Base-by-base conservation (phyloP, 2,113 vertebrate genomes). In the Corydoras maculifer region DNA sequence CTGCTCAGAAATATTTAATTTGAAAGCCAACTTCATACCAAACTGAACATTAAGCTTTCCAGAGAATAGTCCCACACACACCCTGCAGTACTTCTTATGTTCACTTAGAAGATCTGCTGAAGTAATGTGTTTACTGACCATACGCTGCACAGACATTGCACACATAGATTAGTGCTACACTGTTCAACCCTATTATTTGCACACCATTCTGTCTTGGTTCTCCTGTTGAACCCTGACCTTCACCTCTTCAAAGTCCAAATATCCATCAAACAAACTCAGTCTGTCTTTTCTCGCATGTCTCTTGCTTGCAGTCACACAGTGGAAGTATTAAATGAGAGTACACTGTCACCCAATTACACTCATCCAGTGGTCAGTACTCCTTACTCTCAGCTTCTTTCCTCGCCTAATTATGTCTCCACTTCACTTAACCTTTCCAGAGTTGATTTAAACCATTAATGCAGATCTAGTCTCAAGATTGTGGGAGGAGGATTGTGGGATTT, bases 281-380 rank as follows among this genome's bases (percentile, higher is more conserved):
- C 48, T 5, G 11, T 29, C 35, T 68, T 2, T 43, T 14, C 11
- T 53, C 5, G 18, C 31, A 11, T 53, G 12, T 43, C 18, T 10
- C 60, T 29, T 53, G 29, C 62, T 13, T 58, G 7, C 59, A 49
- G 7, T 58, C 61, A 48, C 18, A 18, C 32, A 12, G 68, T 43
- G 49, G 62, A 57, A 53, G 57, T 43, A 66, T 60, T 70, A 51
- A 70, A 70, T 51, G 62, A 51, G 29, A 25, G 9, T 29, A 18
- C 14, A 73, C 30, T 61, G 67, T 53, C 25, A 51, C 53, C 60
- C 54, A 65, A 70, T 65, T 75, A 65, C 64, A 70, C 18, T 0
- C 8, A 31, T 70, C 11, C 13, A 25, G 18, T 8, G 25, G 12
- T 67, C 12, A 29, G 32, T 66, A 12, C 15, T 25, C 13, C 18